Evolutionary conservation across 1,140 invertebrate genomes (phyloP).

Genomic region (Drosophila pruinosa): DNA sequence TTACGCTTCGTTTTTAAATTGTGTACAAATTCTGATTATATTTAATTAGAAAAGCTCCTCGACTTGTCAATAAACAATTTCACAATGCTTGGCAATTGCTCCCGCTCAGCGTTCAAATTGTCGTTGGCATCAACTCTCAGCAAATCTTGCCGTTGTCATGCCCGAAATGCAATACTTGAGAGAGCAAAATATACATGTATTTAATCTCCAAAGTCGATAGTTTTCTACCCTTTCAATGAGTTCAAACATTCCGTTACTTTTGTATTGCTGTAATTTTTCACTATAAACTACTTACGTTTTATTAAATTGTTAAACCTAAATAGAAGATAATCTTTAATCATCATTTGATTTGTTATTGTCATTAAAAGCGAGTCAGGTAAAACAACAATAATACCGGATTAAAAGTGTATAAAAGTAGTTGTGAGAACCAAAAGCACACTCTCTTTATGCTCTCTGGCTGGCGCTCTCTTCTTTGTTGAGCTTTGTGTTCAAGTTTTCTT

Average conservation of each 20-base stretch:
- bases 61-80: conserved; percentile 56
- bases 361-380: background rate
- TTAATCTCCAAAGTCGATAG: background rate
- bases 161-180: background rate
- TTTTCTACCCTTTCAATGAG: background rate
- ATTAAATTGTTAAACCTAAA: background rate
- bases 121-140: conserved; percentile 3
- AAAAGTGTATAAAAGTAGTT: background rate
- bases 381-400: background rate
- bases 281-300: background rate
- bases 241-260: background rate
- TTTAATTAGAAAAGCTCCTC: conserved; percentile 29
- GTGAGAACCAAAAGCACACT: background rate
- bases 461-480: conserved; percentile 3
- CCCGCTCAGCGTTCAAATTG: conserved; percentile 18
- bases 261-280: no score
- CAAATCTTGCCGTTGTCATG: background rate
- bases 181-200: background rate
- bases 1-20: conserved; percentile 2
- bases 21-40: background rate
- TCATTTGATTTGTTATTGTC: background rate
- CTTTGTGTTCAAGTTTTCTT: conserved; percentile 20
- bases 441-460: background rate
- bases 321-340: background rate
- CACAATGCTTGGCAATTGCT: conserved; percentile 56